Percentiles rank a stretch among this genome's conserved stretches.
phyloP scores from a whole-genome alignment of 1,140 invertebrate genomes.

The Orchesella cincta region DNA sequence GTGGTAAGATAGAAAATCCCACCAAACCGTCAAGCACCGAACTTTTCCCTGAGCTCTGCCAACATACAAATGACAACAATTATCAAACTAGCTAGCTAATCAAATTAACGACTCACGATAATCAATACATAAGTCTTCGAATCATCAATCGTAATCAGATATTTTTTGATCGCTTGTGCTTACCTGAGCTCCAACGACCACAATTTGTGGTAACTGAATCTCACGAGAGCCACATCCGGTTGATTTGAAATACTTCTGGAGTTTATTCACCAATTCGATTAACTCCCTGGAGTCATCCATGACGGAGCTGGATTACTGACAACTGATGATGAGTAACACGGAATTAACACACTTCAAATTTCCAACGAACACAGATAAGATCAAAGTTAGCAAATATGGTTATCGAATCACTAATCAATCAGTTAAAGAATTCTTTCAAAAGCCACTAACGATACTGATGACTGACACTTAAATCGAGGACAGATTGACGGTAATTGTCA shows the following conservation, averaged over 20 bases:
- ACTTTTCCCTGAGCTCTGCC: constrained; percentile 10
- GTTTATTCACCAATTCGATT: constrained; percentile 16
- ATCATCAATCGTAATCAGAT: not conserved
- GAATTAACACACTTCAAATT: too few relatives aligned
- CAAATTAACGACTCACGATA: too few relatives aligned
- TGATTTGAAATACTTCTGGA: not conserved
- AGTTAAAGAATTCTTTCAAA: too few relatives aligned
- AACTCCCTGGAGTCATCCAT: not conserved
- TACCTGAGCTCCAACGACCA: constrained; percentile 13
- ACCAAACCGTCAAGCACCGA: constrained; percentile 12
- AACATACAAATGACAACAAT: not conserved
- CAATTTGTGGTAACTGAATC: constrained; percentile 6
- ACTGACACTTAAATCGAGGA: too few relatives aligned
- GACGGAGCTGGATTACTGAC: too few relatives aligned
- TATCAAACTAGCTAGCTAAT: not conserved
- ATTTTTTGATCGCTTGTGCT: not conserved
- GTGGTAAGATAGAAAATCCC: not conserved
- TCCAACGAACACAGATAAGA: too few relatives aligned
- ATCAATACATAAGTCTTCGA: not conserved
- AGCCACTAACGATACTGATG: too few relatives aligned
- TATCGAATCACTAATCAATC: too few relatives aligned
- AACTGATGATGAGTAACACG: too few relatives aligned
- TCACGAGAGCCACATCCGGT: not conserved
- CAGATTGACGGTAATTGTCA: too few relatives aligned
- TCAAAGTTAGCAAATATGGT: too few relatives aligned